Conservation (phyloP, 1,140 invertebrate species). For the Eurosta solidaginis region DNA sequence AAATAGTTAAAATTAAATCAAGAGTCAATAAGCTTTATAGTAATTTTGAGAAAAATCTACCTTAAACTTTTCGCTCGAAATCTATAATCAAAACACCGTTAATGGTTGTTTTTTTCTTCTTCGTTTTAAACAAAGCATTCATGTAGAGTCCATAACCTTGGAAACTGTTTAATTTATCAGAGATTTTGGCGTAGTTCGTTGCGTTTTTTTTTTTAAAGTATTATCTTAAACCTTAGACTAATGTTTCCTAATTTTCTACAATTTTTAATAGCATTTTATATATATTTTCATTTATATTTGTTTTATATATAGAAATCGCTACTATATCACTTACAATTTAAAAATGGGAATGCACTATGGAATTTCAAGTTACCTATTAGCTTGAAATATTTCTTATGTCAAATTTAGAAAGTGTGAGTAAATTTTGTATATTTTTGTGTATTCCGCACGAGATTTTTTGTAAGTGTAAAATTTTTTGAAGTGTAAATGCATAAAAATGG, state of each 20-base stretch:
- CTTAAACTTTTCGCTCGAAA: too few species aligned
- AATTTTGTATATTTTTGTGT: neutral
- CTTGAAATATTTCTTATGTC: neutral
- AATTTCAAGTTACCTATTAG: neutral
- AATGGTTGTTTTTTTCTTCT: too few species aligned
- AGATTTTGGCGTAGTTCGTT: slow-evolving; percentile 22
- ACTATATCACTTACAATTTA: neutral
- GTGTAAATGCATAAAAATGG: neutral
- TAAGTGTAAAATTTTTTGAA: neutral
- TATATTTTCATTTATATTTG: neutral
- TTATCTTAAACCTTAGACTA: neutral
- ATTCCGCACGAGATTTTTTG: neutral
- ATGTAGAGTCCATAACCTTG: neutral
- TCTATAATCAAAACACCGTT: too few species aligned
- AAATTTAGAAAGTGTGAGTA: neutral
- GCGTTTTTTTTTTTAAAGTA: neutral
- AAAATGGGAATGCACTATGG: neutral
- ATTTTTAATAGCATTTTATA: neutral
- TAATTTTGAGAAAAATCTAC: too few species aligned
- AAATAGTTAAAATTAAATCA: too few species aligned
- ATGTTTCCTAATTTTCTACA: neutral
- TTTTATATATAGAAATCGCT: neutral
- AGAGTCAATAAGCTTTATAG: too few species aligned
- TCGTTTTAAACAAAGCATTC: too few species aligned
- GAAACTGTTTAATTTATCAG: slow-evolving; percentile 4